Percentiles rank a stretch among this genome's conserved stretches.
These are phyloP conservation scores for Brachyhypopomus occidentalis DNA, from an alignment of 2,113 vertebrate species.

Conservation along the genomic window DNA sequence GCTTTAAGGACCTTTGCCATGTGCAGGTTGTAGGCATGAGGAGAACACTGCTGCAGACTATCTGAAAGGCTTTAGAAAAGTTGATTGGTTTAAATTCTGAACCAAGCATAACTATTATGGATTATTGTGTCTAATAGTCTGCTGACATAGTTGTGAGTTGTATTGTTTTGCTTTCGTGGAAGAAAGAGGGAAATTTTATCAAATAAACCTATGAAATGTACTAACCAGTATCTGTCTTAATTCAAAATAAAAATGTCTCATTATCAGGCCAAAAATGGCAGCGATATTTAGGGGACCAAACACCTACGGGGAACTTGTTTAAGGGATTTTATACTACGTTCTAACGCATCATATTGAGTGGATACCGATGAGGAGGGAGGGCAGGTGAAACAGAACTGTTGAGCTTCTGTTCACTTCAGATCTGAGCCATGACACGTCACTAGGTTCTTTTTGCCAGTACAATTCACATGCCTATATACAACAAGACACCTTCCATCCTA, in stretches of 20 bases:
- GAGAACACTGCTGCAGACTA: constrained; percentile 22
- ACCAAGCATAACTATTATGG: constrained; percentile 10
- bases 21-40: constrained; percentile 14
- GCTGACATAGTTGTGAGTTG: constrained; percentile 43
- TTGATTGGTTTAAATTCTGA: constrained; percentile 37
- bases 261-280: background rate
- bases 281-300: background rate
- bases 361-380: background rate
- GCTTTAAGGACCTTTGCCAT: constrained; percentile 2
- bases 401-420: background rate
- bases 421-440: background rate
- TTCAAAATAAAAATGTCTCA: background rate
- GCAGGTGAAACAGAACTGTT: background rate
- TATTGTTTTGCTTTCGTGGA: constrained; percentile 40
- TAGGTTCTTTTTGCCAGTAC: constrained; percentile 2
- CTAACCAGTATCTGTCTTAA: constrained; percentile 47
- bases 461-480: constrained; percentile 14
- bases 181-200: constrained; percentile 71
- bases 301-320: background rate
- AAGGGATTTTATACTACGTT: background rate
- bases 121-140: constrained; percentile 31
- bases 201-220: constrained; percentile 64
- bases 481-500: background rate
- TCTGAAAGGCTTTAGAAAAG: constrained; percentile 23
- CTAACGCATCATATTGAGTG: background rate